Evolutionary conservation across 2,797 vertebrate species (phyloP), one percentile per base, ranked within the genome.

Genomic region (Emydoidea blandingii): DNA sequence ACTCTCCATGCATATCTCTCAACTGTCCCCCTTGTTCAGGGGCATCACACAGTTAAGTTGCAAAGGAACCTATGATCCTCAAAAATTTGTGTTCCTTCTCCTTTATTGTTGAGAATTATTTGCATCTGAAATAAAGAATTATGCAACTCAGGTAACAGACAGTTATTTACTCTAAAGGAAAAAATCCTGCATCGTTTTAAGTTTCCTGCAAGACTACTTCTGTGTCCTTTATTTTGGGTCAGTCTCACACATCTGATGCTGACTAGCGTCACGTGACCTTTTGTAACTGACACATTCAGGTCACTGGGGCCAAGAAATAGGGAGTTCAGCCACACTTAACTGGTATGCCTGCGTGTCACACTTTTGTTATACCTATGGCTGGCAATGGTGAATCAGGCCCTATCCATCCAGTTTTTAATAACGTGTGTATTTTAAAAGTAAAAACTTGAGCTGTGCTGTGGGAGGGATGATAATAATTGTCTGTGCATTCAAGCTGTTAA

Each of bases 31-130:
- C 34, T 12, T 15, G 15, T 86, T 88, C 94, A 81, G 92, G 5
- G 21, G 44, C 50, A 86, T 82, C 47, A 14, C 9, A 18, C 80
- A 92, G 41, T 92, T 90, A 79, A 94, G 78, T 29, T 57, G 10
- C 79, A 94, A 92, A 92, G 19, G n/a, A 68, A 68, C 9, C n/a
- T 21, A 68, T 23, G 9, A 72, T 5, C 65, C 37, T 21, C 54
- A 59, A 41, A 59, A 12, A 8, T 19, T 47, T 68, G 18, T 37
- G n/a, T 21, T 68, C 34, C 41, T 19, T 27, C 79, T 72, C 3
- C 8, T 68, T 92, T 92, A 88, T 89, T 80, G 80, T 37, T 80
- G 87, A 91, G 81, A 52, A 81, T 47, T 88, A 91, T 94, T 95
- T 82, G 91, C 57, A 89, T 86, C 21, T 0, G 90, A 94, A 93